Percentiles rank a stretch among this genome's conserved stretches.
These are phyloP conservation scores for Tachuris rubrigastra DNA, from an alignment of 2,113 vertebrate genomes.

Conservation along the genomic window DNA sequence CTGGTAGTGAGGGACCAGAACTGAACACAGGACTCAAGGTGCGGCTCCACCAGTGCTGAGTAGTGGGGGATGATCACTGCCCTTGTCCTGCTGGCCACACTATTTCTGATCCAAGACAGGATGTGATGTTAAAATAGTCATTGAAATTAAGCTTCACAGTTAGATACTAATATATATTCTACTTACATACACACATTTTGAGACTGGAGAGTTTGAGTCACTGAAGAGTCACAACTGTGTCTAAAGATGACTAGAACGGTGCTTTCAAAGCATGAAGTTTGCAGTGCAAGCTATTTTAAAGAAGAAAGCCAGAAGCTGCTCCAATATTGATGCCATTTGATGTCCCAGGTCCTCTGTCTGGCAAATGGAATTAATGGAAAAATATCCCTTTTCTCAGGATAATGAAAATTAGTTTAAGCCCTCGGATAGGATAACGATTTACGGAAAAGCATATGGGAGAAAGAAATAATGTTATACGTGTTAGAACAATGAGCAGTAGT, in stretches of 20 bases:
- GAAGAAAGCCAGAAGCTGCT: background rate
- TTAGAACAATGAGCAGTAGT: background rate
- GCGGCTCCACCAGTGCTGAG: background rate
- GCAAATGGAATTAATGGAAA: background rate
- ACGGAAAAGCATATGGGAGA: background rate
- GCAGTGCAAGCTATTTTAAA: background rate
- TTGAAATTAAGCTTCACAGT: background rate
- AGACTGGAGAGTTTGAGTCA: background rate
- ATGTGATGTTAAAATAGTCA: background rate
- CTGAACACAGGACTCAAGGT: accelerated
- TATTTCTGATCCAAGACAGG: background rate
- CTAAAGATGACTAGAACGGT: background rate
- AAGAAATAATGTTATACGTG: background rate
- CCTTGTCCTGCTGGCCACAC: background rate
- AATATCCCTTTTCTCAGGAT: background rate
- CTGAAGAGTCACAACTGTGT: background rate
- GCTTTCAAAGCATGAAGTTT: background rate
- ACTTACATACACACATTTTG: background rate
- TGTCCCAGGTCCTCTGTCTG: background rate
- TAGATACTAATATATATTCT: background rate
- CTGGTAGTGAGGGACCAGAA: background rate
- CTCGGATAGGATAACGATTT: background rate
- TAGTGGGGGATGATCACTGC: background rate
- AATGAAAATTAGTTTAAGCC: background rate
- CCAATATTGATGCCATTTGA: background rate